Percentiles rank a stretch among this genome's conserved stretches.
phyloP scores from a whole-genome alignment of 2,888 invertebrate genomes.

The Parnassius apollo region DNA sequence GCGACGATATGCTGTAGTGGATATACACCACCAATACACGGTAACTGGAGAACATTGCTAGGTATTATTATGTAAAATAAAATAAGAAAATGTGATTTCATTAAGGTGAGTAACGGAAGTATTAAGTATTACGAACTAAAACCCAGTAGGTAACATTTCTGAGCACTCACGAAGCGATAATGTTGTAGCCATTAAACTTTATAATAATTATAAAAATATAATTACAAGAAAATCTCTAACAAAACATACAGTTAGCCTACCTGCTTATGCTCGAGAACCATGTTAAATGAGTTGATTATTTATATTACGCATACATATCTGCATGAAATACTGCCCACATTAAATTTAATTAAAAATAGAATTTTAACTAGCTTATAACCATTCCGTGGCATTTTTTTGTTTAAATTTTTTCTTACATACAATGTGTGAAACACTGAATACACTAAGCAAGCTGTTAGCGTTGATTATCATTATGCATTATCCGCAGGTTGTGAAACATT shows the following conservation, averaged over 20 bases:
- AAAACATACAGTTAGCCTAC: conserved; percentile 32
- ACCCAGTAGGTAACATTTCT: background rate
- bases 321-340: conserved; percentile 24
- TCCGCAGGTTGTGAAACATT: conserved; percentile 30
- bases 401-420: conserved; percentile 29
- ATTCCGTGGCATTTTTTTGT: background rate
- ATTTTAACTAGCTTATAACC: background rate
- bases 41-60: background rate
- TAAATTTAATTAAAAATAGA: conserved; percentile 28
- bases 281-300: conserved; percentile 24
- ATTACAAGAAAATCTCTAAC: conserved; percentile 24
- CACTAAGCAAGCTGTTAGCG: conserved; percentile 26
- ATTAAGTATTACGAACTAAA: background rate
- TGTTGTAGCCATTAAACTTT: conserved; percentile 10
- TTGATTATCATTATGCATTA: conserved; percentile 31
- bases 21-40: too few relatives aligned
- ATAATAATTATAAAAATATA: conserved; percentile 5
- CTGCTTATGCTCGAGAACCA: conserved; percentile 25
- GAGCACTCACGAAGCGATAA: conserved; percentile 2
- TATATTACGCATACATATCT: conserved; percentile 10
- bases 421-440: conserved; percentile 38
- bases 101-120: conserved; percentile 4
- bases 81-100: background rate
- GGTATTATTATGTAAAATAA: background rate
- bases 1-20: too few relatives aligned